A percentile compares a stretch with the other conserved stretches of the same genome.
These are phyloP conservation scores for Schizothorax lantsangensis DNA, from an alignment of 2,797 vertebrate species.

Conservation along the genomic window DNA sequence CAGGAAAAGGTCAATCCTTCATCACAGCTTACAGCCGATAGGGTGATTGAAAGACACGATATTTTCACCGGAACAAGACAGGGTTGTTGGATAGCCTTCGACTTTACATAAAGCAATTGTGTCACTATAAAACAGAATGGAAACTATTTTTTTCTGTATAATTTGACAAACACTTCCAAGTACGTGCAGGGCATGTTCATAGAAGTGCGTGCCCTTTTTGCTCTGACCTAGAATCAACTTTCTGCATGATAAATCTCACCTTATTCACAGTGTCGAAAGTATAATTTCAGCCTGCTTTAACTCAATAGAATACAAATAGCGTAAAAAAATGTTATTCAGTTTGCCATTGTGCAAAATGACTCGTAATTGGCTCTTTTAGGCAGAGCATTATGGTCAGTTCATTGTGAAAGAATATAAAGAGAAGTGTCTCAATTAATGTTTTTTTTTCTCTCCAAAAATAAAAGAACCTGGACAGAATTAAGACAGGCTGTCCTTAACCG, in stretches of 20 bases:
- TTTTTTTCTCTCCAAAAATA: slow-evolving; percentile 61
- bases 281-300: neutral
- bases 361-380: neutral
- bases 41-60: slow-evolving; percentile 68
- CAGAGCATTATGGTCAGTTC: neutral
- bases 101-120: slow-evolving; percentile 49
- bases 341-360: neutral
- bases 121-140: slow-evolving; percentile 24
- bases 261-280: neutral
- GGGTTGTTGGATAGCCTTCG: slow-evolving; percentile 32
- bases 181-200: slow-evolving; percentile 39
- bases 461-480: slow-evolving; percentile 66
- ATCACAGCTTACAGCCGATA: slow-evolving; percentile 58
- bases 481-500: slow-evolving; percentile 62
- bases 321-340: neutral
- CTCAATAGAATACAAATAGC: neutral
- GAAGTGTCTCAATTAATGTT: slow-evolving; percentile 63
- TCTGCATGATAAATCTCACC: neutral
- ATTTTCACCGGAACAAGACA: slow-evolving; percentile 67
- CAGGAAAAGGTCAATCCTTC: slow-evolving; percentile 72
- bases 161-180: slow-evolving; percentile 34
- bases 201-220: neutral
- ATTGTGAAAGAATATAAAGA: slow-evolving; percentile 58
- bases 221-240: slow-evolving; percentile 34
- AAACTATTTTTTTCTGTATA: slow-evolving; percentile 8